These are phyloP conservation scores for Globodera ellingtonae DNA, from an alignment of 1,140 invertebrate genomes.

Conservation along the genomic window DNA sequence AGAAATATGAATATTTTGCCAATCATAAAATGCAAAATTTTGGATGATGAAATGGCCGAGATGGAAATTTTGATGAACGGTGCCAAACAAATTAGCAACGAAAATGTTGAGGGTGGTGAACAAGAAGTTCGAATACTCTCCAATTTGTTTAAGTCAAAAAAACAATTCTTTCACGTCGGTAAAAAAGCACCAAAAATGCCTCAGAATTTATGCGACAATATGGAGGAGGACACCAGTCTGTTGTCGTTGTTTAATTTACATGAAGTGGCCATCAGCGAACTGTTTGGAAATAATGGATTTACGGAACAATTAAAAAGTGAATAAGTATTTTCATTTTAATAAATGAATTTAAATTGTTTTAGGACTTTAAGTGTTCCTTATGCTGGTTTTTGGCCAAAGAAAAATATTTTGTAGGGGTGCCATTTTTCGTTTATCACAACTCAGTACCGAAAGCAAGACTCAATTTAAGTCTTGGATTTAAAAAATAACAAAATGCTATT, in stretches of 20 bases:
- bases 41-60: not conserved
- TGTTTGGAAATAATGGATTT: not conserved
- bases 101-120: not conserved
- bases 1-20: not conserved
- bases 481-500: no score
- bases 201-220: not conserved
- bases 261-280: not conserved
- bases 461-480: no score
- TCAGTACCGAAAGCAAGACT: no score
- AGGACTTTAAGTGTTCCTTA: no score
- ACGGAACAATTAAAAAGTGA: conserved; percentile 5
- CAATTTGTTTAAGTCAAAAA: not conserved
- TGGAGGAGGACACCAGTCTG: not conserved
- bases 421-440: no score
- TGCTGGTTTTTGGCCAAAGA: no score
- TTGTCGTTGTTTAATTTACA: not conserved
- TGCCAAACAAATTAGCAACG: not conserved
- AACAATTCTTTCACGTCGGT: not conserved
- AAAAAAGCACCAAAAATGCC: not conserved
- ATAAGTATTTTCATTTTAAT: not conserved
- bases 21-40: not conserved
- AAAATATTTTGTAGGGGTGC: no score
- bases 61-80: not conserved
- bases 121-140: not conserved
- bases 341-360: no score